Percentiles rank a stretch among this genome's conserved stretches.
These are phyloP conservation scores for Fundulus diaphanus DNA, from an alignment of 2,797 vertebrate species.

Conservation along the genomic window DNA sequence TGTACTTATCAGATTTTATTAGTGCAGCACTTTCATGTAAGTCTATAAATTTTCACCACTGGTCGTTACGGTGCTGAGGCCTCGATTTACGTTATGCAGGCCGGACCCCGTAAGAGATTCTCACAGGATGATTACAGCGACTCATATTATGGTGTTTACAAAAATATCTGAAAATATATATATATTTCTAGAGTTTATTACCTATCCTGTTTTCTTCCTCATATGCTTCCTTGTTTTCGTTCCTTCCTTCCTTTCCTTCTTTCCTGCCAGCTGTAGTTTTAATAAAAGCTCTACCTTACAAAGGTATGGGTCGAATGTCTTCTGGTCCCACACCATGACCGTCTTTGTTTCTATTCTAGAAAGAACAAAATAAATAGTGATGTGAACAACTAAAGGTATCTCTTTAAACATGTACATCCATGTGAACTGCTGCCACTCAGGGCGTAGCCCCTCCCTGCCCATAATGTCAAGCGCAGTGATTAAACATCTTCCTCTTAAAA, in stretches of 20 bases:
- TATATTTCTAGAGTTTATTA: background rate
- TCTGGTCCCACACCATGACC: background rate
- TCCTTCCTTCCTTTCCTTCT: background rate
- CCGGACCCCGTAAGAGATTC: background rate
- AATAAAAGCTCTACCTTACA: background rate
- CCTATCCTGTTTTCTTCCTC: background rate
- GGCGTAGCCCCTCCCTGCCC: no score
- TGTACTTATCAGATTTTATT: background rate
- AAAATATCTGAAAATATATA: background rate
- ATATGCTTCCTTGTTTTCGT: background rate
- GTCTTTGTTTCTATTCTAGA: background rate
- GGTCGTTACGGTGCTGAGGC: background rate
- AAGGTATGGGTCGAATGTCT: background rate
- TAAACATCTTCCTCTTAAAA: constrained; percentile 20
- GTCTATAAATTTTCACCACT: background rate
- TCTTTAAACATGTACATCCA: no score
- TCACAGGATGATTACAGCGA: background rate
- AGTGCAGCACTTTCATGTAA: background rate
- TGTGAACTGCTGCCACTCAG: no score
- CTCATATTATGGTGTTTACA: background rate
- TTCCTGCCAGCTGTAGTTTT: background rate
- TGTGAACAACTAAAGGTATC: no score
- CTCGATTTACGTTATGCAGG: background rate
- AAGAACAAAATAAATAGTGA: no score
- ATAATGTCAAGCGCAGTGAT: background rate